These are phyloP conservation scores for Acanthurus lineatus DNA, from an alignment of 2,797 vertebrate species.

Conservation along the genomic window DNA sequence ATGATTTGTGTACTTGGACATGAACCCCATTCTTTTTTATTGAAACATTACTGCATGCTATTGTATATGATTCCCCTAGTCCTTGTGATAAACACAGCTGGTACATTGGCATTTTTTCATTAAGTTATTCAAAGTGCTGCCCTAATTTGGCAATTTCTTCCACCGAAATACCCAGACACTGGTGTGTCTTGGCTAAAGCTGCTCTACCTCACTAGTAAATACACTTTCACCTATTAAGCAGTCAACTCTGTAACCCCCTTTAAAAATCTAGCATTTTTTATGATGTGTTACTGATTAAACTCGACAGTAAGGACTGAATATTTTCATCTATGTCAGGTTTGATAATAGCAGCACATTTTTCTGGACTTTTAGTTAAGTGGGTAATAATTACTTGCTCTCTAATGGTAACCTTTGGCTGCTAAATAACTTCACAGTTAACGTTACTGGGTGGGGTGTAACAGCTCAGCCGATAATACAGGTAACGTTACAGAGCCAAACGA, in stretches of 20 bases:
- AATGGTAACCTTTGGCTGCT: neutral
- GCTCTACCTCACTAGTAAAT: neutral
- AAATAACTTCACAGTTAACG: slow-evolving; percentile 41
- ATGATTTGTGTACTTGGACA: neutral
- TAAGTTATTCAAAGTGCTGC: neutral
- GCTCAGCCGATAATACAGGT: neutral
- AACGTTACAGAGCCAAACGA: neutral
- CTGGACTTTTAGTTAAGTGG: neutral
- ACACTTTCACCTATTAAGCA: slow-evolving; percentile 4
- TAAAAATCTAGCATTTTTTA: neutral
- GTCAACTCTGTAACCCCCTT: neutral
- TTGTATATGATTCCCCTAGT: neutral
- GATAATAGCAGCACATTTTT: neutral
- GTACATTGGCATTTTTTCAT: neutral
- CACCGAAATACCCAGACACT: neutral
- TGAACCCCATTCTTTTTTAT: slow-evolving; percentile 3
- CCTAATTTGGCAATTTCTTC: neutral
- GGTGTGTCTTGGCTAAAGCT: neutral
- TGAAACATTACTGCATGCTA: slow-evolving; percentile 10
- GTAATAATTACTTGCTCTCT: neutral
- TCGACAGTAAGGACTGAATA: neutral
- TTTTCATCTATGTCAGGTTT: neutral
- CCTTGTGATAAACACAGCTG: slow-evolving; percentile 3
- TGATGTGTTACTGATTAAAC: neutral
- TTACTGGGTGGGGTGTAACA: slow-evolving; percentile 20